These are phyloP conservation scores for Caenorhabditis sp. DNA, from an alignment of 2,888 invertebrate genomes.

Conservation along the genomic window DNA sequence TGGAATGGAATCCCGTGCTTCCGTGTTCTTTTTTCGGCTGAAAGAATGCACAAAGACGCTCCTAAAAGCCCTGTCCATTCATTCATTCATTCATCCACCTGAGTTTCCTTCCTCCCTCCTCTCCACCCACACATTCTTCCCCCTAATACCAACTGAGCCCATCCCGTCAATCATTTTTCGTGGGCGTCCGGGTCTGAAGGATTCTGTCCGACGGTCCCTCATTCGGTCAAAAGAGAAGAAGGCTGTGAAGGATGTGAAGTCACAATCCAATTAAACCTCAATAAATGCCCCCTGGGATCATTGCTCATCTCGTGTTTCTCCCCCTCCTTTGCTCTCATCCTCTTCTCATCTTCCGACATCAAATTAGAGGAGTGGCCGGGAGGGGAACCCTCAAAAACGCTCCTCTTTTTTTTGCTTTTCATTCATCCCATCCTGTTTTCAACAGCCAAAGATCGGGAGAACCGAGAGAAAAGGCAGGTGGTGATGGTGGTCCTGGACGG, in stretches of 20 bases:
- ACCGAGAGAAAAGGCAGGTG: background rate
- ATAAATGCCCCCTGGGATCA: constrained; percentile 42
- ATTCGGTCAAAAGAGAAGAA: background rate
- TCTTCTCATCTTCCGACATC: constrained; percentile 1
- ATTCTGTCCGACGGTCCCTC: background rate
- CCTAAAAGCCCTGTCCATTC: too few relatives aligned
- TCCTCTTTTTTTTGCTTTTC: constrained; percentile 3
- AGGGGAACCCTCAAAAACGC: background rate
- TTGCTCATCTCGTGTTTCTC: constrained; percentile 41
- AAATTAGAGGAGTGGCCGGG: background rate
- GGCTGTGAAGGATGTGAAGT: constrained; percentile 20
- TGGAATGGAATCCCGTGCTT: too few relatives aligned
- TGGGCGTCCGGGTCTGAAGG: background rate
- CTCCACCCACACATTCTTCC: constrained; percentile 9
- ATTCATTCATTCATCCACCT: constrained; percentile 14
- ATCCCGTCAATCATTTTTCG: constrained; percentile 39
- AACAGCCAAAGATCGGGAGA: background rate
- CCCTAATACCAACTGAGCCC: constrained; percentile 31
- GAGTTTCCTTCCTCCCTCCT: constrained; percentile 6
- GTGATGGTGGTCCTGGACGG: background rate
- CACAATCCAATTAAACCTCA: constrained; percentile 51
- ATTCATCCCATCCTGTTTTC: background rate
- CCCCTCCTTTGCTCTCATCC: constrained; percentile 18
- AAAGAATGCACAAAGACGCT: constrained; percentile 15
- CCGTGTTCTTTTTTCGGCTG: background rate